Conservation (phyloP, 2,113 vertebrate genomes). For the Thryonomys swinderianus region DNA sequence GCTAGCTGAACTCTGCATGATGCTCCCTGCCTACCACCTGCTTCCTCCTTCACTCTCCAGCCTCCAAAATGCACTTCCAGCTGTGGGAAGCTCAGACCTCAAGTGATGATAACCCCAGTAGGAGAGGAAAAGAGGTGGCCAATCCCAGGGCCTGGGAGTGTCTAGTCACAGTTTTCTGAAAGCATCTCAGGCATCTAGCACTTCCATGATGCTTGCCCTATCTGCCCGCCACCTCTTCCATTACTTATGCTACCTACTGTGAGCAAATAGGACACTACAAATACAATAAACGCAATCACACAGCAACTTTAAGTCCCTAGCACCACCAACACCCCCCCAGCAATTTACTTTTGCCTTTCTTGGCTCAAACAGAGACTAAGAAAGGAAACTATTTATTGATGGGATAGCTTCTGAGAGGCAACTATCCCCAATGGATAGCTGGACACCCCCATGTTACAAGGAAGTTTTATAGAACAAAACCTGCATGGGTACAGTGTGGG, state of each 20-base stretch:
- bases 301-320: not conserved
- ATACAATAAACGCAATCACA: not conserved
- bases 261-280: not conserved
- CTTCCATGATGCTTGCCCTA: accelerated
- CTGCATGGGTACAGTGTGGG: too few species aligned
- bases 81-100: not conserved
- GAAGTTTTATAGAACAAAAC: too few species aligned
- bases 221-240: not conserved
- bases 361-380: too few species aligned
- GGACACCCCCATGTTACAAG: too few species aligned
- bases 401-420: too few species aligned
- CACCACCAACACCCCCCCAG: not conserved
- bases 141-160: too few species aligned
- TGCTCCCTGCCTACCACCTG: not conserved
- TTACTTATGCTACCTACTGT: too few species aligned
- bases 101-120: not conserved
- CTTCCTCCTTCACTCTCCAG: not conserved
- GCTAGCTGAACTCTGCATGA: not conserved
- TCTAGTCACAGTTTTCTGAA: not conserved
- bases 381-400: too few species aligned
- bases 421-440: too few species aligned
- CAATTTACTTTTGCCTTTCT: not conserved
- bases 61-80: not conserved
- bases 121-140: not conserved
- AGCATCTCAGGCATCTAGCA: not conserved